Evolutionary conservation across 1,140 invertebrate species (phyloP), one percentile per base, ranked within the genome.

Genomic region (Phymastichus coffea): DNA sequence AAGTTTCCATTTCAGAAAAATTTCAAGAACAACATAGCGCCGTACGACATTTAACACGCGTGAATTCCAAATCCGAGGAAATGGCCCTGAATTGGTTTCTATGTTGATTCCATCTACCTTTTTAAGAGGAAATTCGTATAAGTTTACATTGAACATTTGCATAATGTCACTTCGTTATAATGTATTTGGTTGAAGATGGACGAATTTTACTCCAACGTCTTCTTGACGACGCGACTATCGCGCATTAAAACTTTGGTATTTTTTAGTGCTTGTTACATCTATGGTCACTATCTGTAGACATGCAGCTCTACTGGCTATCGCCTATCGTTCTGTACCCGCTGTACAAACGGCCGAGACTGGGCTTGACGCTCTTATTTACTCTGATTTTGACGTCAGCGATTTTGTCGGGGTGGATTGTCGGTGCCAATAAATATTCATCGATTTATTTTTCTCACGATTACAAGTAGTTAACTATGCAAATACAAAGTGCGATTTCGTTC

Each of bases 221-320:
- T 22, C 14, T 20, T 40, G n/a, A n/a, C n/a, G n/a, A n/a, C n/a
- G n/a, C n/a, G n/a, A n/a, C n/a, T n/a, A n/a, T n/a, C n/a, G n/a
- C n/a, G n/a, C n/a, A n/a, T n/a, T n/a, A n/a, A n/a, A n/a, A n/a
- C n/a, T n/a, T 48, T 6, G 4, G 6, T 20, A 22, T 44, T 40
- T 40, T 44, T 26, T 40, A 75, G 74, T 80, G 79, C 63, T 56
- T 77, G 22, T 65, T 64, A 3, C 76, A 79, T 52, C 67, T 70
- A 10, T 81, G 80, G 79, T 80, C 79, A 53, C 62, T 80, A 14
- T 65, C 71, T 7, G 71, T 74, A 4, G 78, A 80, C 60, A 79
- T 76, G 73, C 79, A 80, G 47, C 53, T 79, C 8, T 76, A 68
- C 48, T 58, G 69, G 23, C 25, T 76, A 15, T 72, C 77, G 17